A percentile compares a stretch with the other conserved stretches of the same genome.
These are phyloP conservation scores for Serrognathus titanus DNA, from an alignment of 2,888 invertebrate genomes.

Conservation along the genomic window DNA sequence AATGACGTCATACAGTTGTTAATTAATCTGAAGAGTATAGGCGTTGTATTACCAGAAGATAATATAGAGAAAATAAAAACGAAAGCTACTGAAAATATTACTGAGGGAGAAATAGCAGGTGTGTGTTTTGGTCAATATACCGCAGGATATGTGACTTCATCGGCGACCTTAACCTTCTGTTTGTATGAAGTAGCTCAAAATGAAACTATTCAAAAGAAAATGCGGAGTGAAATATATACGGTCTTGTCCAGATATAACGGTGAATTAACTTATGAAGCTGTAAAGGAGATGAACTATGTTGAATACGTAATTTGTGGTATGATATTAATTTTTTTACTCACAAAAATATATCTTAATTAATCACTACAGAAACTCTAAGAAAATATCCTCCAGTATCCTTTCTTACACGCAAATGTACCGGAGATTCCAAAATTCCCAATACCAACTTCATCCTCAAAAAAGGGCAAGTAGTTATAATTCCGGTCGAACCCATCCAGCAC, in stretches of 20 bases:
- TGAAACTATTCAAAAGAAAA: conserved; percentile 43
- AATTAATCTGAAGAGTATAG: conserved; percentile 47
- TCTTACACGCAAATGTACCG: conserved; percentile 9
- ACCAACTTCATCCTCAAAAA: conserved; percentile 7
- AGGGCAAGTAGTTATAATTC: conserved; percentile 12
- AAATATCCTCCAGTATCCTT: conserved; percentile 11
- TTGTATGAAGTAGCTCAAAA: conserved; percentile 44
- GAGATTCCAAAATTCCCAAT: conserved; percentile 15
- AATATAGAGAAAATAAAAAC: neutral
- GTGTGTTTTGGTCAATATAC: conserved; percentile 46
- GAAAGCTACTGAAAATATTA: neutral
- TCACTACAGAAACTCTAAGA: conserved; percentile 13
- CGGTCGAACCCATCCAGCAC: conserved; percentile 21
- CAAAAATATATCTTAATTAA: neutral
- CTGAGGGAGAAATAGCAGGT: conserved; percentile 27
- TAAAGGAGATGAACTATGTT: conserved; percentile 49
- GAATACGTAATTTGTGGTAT: conserved; percentile 41
- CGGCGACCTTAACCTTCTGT: conserved; percentile 41
- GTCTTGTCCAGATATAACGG: conserved; percentile 36
- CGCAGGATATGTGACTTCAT: conserved; percentile 49
- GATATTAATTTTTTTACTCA: neutral
- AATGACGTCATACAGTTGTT: conserved; percentile 55
- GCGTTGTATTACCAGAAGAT: neutral
- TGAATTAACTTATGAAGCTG: conserved; percentile 43
- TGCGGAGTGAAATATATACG: conserved; percentile 42